These are phyloP conservation scores for Hassar affinis DNA, from an alignment of 2,113 vertebrate species.

Conservation along the genomic window DNA sequence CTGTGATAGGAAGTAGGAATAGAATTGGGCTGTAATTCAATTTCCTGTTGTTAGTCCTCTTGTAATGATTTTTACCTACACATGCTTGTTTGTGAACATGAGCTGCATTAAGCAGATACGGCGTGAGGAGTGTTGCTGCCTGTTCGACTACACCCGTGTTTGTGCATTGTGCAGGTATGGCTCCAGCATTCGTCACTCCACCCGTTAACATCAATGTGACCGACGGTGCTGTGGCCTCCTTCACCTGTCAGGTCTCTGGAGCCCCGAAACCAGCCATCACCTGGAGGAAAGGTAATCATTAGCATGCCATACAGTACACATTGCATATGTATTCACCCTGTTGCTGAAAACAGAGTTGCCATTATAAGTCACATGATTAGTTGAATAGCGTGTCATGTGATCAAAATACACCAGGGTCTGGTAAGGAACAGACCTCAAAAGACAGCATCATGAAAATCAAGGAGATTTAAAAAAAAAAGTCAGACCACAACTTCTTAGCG, in stretches of 20 bases:
- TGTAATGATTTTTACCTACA: slow-evolving; percentile 35
- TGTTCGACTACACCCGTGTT: slow-evolving; percentile 11
- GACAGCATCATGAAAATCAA: neutral
- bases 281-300: slow-evolving; percentile 85
- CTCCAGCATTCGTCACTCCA: slow-evolving; percentile 75
- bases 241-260: slow-evolving; percentile 85
- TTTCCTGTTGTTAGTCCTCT: slow-evolving; percentile 40
- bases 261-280: slow-evolving; percentile 87
- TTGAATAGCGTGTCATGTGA: neutral
- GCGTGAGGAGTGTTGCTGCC: neutral
- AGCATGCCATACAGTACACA: too few relatives aligned
- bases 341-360: neutral
- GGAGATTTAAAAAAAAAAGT: neutral
- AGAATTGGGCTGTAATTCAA: slow-evolving; percentile 39
- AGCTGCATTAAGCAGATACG: neutral
- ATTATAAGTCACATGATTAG: neutral
- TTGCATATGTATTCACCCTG: neutral
- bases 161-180: slow-evolving; percentile 73
- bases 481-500: neutral
- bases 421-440: neutral
- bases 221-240: slow-evolving; percentile 77
- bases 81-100: neutral
- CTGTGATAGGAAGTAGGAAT: slow-evolving; percentile 27
- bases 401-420: neutral
- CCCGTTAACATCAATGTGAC: slow-evolving; percentile 84